phyloP scores from a whole-genome alignment of 2,888 invertebrate genomes.

The Nephrotoma guestfalica region DNA sequence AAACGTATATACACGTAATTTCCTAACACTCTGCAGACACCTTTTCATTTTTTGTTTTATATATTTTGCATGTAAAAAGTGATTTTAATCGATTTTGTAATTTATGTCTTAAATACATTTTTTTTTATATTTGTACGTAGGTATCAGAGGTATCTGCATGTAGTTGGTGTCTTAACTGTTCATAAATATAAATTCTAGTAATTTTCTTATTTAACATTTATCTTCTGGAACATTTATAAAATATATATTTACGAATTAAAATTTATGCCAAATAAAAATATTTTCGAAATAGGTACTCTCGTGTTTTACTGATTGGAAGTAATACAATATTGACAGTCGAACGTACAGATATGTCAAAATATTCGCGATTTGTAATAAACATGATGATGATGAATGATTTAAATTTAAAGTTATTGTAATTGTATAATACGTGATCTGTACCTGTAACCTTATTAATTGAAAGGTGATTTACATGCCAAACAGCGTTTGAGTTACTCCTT shows the following conservation, averaged over 20 bases:
- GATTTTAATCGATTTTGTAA: not conserved
- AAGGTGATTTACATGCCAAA: too few relatives aligned
- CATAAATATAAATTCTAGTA: not conserved
- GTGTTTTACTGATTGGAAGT: not conserved
- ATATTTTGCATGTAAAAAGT: not conserved
- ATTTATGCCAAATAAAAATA: not conserved
- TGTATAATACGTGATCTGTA: not conserved
- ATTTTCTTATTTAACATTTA: not conserved
- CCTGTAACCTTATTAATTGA: too few relatives aligned
- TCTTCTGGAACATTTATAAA: not conserved
- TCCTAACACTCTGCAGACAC: not conserved
- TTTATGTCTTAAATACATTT: not conserved
- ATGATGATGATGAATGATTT: not conserved
- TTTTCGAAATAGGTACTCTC: not conserved
- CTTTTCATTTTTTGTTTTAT: not conserved
- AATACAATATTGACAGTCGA: not conserved
- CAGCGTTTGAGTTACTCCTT: too few relatives aligned
- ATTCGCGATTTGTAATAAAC: not conserved
- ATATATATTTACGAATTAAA: not conserved
- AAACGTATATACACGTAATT: not conserved
- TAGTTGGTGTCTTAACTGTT: not conserved
- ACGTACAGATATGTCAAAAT: not conserved
- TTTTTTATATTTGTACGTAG: not conserved
- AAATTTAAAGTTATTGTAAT: not conserved
- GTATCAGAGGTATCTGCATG: not conserved